Conservation (phyloP, 2,888 invertebrate species). For the Cerastoderma edule region DNA sequence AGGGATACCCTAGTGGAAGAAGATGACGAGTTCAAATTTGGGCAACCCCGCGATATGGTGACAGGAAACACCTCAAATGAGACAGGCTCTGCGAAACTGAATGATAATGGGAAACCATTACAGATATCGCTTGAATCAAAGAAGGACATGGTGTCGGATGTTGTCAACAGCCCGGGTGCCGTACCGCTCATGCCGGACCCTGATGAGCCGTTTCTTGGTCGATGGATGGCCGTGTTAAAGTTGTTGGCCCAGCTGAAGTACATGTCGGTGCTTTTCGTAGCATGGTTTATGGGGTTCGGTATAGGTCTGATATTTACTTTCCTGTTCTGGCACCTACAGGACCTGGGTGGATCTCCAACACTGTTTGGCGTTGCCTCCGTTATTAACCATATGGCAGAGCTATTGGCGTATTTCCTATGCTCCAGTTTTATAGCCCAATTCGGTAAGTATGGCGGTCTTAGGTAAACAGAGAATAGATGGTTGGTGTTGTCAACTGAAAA, state of each 20-base stretch:
- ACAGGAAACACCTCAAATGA: background rate
- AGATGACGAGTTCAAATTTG: slow-evolving; percentile 70
- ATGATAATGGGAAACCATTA: slow-evolving; percentile 84
- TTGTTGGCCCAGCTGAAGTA: slow-evolving; percentile 96
- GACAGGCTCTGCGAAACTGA: slow-evolving; percentile 22
- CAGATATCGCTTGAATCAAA: slow-evolving; percentile 83
- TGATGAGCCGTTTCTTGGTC: slow-evolving; percentile 75
- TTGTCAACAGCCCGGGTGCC: slow-evolving; percentile 69
- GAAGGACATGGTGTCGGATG: slow-evolving; percentile 78
- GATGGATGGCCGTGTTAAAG: slow-evolving; percentile 96
- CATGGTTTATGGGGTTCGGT: slow-evolving; percentile 99
- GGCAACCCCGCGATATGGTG: slow-evolving; percentile 36
- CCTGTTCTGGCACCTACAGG: slow-evolving; percentile 97
- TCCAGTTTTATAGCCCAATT: slow-evolving; percentile 96
- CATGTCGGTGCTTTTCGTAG: slow-evolving; percentile 92
- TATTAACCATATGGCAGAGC: slow-evolving; percentile 99
- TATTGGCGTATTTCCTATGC: slow-evolving; percentile 99
- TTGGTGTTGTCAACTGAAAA: too few species aligned
- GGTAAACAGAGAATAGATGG: too few species aligned
- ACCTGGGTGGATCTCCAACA: slow-evolving; percentile 97
- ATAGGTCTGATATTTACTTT: slow-evolving; percentile 99
- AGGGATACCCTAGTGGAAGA: slow-evolving; percentile 71
- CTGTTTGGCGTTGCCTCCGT: slow-evolving; percentile 99
- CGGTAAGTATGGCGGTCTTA: slow-evolving; percentile 86
- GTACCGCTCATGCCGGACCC: slow-evolving; percentile 54